Percentiles rank a stretch among this genome's conserved stretches.
These are phyloP conservation scores for Acronicta leporina DNA, from an alignment of 2,888 invertebrate species.

Conservation along the genomic window DNA sequence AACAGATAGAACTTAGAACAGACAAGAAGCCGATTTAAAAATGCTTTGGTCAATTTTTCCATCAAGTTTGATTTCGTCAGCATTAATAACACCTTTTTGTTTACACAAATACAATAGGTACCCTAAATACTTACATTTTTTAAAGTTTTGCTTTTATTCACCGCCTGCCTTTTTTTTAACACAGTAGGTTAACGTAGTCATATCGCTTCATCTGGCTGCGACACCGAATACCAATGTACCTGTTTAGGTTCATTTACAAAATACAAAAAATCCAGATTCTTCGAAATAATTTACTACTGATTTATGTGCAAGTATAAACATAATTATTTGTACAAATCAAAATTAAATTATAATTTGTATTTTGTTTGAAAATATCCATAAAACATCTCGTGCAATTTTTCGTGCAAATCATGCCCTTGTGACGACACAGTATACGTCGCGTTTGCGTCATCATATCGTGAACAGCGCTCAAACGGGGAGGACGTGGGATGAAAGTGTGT, in stretches of 20 bases:
- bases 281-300: neutral
- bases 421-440: conserved; percentile 80
- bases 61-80: no score
- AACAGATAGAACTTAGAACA: no score
- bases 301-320: conserved; percentile 47
- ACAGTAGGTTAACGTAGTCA: conserved; percentile 28
- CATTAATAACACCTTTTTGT: no score
- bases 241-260: neutral
- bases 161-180: neutral
- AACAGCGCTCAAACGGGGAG: conserved; percentile 83
- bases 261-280: neutral
- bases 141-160: no score
- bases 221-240: conserved; percentile 14
- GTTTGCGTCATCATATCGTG: conserved; percentile 85
- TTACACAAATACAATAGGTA: no score
- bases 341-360: neutral
- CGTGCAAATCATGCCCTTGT: conserved; percentile 65
- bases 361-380: conserved; percentile 32
- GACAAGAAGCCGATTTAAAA: no score
- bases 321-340: neutral
- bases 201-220: conserved; percentile 15
- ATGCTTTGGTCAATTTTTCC: no score
- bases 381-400: conserved; percentile 66
- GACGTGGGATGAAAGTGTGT: conserved; percentile 77
- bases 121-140: no score